phyloP scores from a whole-genome alignment of 2,113 vertebrate genomes.

The Coptodon rendalli region DNA sequence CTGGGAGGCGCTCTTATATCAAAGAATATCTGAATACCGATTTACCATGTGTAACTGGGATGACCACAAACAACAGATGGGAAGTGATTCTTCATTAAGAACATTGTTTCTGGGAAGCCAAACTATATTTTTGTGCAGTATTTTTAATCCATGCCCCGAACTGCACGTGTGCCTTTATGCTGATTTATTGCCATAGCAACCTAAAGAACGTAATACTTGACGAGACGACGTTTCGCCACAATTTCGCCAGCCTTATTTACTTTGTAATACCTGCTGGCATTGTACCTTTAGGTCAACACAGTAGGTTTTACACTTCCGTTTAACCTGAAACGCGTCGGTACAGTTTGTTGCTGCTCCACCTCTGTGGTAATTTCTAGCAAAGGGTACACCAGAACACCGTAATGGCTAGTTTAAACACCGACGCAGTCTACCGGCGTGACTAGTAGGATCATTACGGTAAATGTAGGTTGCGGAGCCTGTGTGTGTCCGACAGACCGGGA shows the following conservation, averaged over 20 bases:
- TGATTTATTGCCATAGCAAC: not conserved
- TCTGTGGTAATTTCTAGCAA: not conserved
- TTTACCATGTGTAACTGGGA: not conserved
- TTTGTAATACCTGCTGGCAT: not conserved
- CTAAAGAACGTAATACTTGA: not conserved
- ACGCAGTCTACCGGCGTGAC: not conserved
- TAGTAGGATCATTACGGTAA: constrained; percentile 64
- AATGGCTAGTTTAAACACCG: not conserved
- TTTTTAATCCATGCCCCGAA: not conserved
- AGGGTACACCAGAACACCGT: constrained; percentile 8
- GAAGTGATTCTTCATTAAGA: not conserved
- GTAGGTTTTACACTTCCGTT: not conserved
- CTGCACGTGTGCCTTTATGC: not conserved
- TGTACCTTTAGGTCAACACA: not conserved
- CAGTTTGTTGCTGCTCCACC: not conserved
- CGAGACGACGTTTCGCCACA: not conserved
- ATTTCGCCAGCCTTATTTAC: not conserved
- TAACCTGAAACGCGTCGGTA: not conserved
- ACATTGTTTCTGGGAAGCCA: not conserved
- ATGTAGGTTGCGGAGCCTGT: constrained; percentile 36
- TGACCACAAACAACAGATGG: not conserved
- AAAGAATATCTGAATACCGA: not conserved
- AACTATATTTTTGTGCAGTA: not conserved
- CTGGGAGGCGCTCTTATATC: not conserved
- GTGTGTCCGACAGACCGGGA: constrained; percentile 34